These are phyloP conservation scores for Tragelaphus buxtoni DNA, from an alignment of 2,113 vertebrate genomes.

Conservation along the genomic window DNA sequence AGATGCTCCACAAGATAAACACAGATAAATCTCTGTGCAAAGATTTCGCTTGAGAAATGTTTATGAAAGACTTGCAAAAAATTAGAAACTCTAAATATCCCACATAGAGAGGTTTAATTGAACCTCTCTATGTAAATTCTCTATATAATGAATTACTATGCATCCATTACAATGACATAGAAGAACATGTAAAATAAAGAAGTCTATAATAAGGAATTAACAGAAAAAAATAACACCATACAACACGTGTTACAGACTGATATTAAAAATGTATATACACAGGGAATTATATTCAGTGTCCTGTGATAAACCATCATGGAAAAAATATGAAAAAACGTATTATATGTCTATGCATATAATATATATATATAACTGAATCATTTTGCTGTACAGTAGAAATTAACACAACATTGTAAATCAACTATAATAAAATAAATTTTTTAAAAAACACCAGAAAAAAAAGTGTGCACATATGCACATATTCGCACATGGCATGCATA, in stretches of 20 bases:
- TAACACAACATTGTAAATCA: background rate
- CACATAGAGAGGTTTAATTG: background rate
- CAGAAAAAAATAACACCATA: background rate
- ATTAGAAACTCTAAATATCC: background rate
- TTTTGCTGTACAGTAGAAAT: background rate
- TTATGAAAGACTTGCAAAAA: background rate
- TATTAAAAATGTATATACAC: background rate
- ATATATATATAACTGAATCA: background rate
- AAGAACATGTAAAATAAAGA: background rate
- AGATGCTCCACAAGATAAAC: background rate
- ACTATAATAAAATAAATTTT: background rate
- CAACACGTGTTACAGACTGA: background rate
- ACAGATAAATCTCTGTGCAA: background rate
- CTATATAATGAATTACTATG: background rate
- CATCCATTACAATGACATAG: background rate
- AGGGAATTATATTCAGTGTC: background rate
- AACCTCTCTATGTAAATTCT: background rate
- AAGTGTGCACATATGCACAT: background rate
- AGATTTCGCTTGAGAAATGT: background rate
- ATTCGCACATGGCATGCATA: accelerated
- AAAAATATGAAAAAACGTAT: background rate
- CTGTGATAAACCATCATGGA: background rate
- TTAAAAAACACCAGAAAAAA: background rate
- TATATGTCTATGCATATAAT: background rate
- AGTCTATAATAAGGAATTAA: background rate